A percentile compares a stretch with the other conserved stretches of the same genome.
phyloP scores from a whole-genome alignment of 2,797 vertebrate species.

The Acanthurus tractus region DNA sequence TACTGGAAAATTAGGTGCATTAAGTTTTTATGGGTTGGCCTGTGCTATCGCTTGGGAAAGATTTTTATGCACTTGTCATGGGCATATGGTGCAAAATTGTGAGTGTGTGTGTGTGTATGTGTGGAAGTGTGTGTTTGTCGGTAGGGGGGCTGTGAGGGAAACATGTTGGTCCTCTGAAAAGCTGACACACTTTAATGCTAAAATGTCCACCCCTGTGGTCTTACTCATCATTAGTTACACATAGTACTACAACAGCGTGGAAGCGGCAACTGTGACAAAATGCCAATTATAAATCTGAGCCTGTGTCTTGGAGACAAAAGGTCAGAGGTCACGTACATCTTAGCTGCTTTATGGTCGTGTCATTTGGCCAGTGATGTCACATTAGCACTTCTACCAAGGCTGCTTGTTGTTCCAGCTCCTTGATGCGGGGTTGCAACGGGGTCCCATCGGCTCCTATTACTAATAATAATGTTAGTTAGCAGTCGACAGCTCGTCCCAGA shows the following conservation, averaged over 20 bases:
- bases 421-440: conserved; percentile 59
- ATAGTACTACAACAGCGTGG: conserved; percentile 17
- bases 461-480: conserved; percentile 74
- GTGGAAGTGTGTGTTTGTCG: conserved; percentile 58
- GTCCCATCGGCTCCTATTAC: conserved; percentile 71
- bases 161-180: conserved; percentile 61
- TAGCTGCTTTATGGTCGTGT: conserved; percentile 38
- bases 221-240: conserved; percentile 61
- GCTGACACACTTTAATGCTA: conserved; percentile 68
- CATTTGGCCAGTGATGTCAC: conserved; percentile 60
- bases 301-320: conserved; percentile 32
- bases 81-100: conserved; percentile 81
- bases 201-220: conserved; percentile 66
- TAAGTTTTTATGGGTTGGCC: conserved; percentile 96
- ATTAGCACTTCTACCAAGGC: conserved; percentile 26
- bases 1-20: conserved; percentile 96
- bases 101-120: conserved; percentile 39
- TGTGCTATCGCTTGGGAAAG: conserved; percentile 92
- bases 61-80: conserved; percentile 92
- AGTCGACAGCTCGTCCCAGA: conserved; percentile 61
- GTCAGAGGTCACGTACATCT: conserved; percentile 52
- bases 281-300: conserved; percentile 70
- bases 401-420: conserved; percentile 34
- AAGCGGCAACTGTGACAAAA: conserved; percentile 57
- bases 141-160: conserved; percentile 37